Percentiles rank a stretch among this genome's conserved stretches.
These are phyloP conservation scores for Pyralis farinalis DNA, from an alignment of 2,888 invertebrate genomes.

Conservation along the genomic window DNA sequence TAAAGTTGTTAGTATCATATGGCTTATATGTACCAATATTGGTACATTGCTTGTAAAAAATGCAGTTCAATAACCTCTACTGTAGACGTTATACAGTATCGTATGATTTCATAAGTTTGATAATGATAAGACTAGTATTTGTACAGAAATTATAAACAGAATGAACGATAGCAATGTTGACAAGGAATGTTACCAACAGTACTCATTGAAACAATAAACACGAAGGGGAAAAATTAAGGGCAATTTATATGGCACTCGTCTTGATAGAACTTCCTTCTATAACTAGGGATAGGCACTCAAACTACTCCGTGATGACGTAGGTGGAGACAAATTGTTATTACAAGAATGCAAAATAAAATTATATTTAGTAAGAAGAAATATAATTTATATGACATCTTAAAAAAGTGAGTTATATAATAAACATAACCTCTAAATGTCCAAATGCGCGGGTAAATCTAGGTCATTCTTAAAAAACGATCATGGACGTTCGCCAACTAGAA, in stretches of 20 bases:
- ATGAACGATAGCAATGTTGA: too few species aligned
- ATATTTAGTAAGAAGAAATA: too few species aligned
- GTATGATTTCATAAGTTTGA: background rate
- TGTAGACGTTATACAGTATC: too few species aligned
- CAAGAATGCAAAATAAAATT: too few species aligned
- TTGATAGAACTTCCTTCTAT: slow-evolving; percentile 74
- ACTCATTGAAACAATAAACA: slow-evolving; percentile 38
- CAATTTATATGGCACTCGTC: slow-evolving; percentile 60
- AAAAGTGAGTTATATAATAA: too few species aligned
- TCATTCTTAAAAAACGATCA: too few species aligned
- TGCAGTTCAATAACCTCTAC: slow-evolving; percentile 38
- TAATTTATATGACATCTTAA: too few species aligned
- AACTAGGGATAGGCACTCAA: slow-evolving; percentile 39
- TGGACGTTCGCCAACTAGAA: too few species aligned
- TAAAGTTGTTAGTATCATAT: slow-evolving; percentile 56
- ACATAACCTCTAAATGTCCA: too few species aligned
- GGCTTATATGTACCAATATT: slow-evolving; percentile 20
- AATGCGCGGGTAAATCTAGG: too few species aligned
- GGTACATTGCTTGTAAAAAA: slow-evolving; percentile 32
- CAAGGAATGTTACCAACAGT: slow-evolving; percentile 7
- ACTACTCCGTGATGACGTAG: slow-evolving; percentile 21
- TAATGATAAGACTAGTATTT: slow-evolving; percentile 23
- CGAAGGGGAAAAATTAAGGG: slow-evolving; percentile 66
- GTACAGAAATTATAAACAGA: too few species aligned
- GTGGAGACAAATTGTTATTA: too few species aligned